A percentile compares a stretch with the other conserved stretches of the same genome.
These are phyloP conservation scores for Lamprotornis superbus DNA, from an alignment of 2,113 vertebrate species.

Conservation along the genomic window DNA sequence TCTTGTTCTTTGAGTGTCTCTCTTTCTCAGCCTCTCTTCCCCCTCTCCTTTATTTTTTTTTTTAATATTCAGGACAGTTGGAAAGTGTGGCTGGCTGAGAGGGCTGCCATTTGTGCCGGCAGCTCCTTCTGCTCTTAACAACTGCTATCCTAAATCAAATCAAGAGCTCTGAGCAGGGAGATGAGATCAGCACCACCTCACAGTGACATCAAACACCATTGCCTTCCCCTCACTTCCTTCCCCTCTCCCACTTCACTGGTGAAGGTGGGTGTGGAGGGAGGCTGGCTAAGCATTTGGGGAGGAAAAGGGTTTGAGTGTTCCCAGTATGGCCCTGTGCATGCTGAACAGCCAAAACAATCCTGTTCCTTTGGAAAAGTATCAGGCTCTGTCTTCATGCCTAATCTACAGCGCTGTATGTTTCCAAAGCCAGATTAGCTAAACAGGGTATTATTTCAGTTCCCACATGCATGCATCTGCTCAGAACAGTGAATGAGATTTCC, in stretches of 20 bases:
- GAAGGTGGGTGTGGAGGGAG: not conserved
- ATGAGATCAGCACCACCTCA: constrained; percentile 42
- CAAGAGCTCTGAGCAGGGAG: constrained; percentile 25
- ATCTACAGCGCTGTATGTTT: not conserved
- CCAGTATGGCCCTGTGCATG: not conserved
- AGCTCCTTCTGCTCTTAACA: constrained; percentile 77
- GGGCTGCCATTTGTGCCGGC: constrained; percentile 49
- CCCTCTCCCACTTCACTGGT: fast-evolving
- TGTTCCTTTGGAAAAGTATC: not conserved
- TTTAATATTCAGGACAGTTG: constrained; percentile 70
- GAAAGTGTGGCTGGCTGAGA: constrained; percentile 65
- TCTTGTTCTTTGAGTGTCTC: constrained; percentile 24
- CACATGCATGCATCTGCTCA: not conserved
- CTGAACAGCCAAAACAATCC: not conserved
- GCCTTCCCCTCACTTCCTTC: not conserved
- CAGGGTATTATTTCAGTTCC: not conserved
- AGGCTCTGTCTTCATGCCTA: not conserved
- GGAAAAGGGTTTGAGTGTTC: not conserved
- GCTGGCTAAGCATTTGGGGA: not conserved
- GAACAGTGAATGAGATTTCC: not conserved
- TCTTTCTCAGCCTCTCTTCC: not conserved
- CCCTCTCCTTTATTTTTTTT: not conserved
- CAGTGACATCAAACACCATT: not conserved
- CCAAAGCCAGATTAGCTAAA: not conserved
- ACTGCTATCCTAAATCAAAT: constrained; percentile 77